Base-by-base conservation (phyloP, 2,113 vertebrate species). In the Struthidea cinerea region DNA sequence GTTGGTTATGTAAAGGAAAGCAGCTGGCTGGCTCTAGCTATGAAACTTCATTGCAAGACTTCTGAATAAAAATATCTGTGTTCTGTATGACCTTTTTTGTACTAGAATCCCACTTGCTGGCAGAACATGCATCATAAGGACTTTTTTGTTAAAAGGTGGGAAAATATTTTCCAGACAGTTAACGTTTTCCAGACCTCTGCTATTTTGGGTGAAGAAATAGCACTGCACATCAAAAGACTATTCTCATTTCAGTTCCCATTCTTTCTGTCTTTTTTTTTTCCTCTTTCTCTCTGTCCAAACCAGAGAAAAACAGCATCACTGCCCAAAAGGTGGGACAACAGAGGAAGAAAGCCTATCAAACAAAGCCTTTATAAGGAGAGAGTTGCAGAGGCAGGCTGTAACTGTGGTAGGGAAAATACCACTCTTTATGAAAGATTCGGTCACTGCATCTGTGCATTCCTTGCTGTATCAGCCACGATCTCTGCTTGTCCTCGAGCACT, bases 91-190 rank as follows among this genome's bases (percentile, higher is more conserved):
- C 32, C 46, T 87, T 89, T 90, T 93, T 93, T 55, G 35, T 47
- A 59, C 47, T 35, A 79, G 90, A 89, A 71, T 42, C 44, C 68
- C 28, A 44, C 30, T 84, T 68, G 11, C n/a, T 87, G 82, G 47
- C 81, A 84, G 77, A 87, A 71, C 56, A 63, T 71, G 60, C 64
- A 91, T 96, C 77, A 91, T 78, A 84, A 94, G 27, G 39, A 87
- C 24, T 78, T 91, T 57, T 71, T 87, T 89, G 69, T 84, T 91
- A 89, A 89, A 86, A 93, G 56, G 60, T 78, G 21, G 39, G 60
- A 93, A 89, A 96, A 95, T 13, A 59, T 70, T 94, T 96, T 89
- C 91, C 89, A 90, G 80, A 52, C 67, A 91, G 73, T 90, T 94
- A 90, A 94, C 21, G 1, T 94, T 96, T 95, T 96, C 89, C 73